Evolutionary conservation across 2,113 vertebrate species (phyloP).

Genomic region (Indri indri): DNA sequence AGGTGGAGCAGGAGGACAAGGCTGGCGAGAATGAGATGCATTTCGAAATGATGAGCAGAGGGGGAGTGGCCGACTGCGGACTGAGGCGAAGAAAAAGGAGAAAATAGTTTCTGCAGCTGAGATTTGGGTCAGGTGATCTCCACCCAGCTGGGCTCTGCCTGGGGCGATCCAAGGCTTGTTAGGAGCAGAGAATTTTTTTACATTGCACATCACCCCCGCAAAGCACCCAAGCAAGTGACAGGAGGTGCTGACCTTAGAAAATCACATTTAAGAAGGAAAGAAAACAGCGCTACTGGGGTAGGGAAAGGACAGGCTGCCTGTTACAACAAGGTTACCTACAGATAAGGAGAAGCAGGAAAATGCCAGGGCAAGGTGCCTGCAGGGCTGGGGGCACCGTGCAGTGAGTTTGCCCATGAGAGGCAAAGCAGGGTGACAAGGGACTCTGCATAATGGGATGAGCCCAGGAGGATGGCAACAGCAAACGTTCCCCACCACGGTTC

Average conservation of each 20-base stretch:
- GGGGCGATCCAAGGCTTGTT: background rate
- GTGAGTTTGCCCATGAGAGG: background rate
- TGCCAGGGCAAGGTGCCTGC: accelerated
- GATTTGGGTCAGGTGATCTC: background rate
- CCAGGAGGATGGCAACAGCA: background rate
- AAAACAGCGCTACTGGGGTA: background rate
- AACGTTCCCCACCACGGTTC: background rate
- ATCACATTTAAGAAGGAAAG: background rate
- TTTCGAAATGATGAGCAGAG: background rate
- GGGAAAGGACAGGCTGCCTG: background rate
- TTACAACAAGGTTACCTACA: background rate
- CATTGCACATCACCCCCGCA: background rate
- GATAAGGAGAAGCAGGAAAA: background rate
- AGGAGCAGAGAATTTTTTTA: background rate
- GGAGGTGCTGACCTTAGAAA: background rate
- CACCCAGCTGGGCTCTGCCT: background rate
- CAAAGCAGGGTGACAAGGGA: background rate
- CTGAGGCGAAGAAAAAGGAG: background rate
- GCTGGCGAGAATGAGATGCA: background rate
- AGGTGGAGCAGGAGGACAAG: background rate
- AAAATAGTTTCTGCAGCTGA: background rate
- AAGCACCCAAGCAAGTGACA: background rate
- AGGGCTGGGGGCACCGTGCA: background rate
- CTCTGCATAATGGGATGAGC: background rate
- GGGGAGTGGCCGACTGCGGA: background rate